Conservation (phyloP, 2,797 vertebrate genomes). For the Etheostoma nigrum region DNA sequence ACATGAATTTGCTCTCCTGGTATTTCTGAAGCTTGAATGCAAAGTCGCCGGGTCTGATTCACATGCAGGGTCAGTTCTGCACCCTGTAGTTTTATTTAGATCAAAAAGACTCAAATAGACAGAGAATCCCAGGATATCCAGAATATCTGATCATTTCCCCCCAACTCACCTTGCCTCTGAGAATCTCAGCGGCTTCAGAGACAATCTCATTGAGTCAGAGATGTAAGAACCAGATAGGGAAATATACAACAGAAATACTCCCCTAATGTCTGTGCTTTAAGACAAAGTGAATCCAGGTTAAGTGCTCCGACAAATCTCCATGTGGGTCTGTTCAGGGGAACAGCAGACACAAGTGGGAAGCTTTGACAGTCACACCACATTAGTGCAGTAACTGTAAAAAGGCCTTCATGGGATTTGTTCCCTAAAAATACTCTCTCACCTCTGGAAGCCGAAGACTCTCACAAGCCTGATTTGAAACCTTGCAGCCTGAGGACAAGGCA, state of each 20-base stretch:
- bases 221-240: constrained; percentile 58
- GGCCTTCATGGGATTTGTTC: constrained; percentile 71
- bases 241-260: constrained; percentile 52
- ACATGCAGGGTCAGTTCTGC: constrained; percentile 73
- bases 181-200: constrained; percentile 59
- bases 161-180: constrained; percentile 73
- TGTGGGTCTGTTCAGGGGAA: constrained; percentile 48
- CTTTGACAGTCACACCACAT: constrained; percentile 73
- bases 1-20: constrained; percentile 72
- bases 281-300: constrained; percentile 51
- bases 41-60: constrained; percentile 72
- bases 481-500: constrained; percentile 79
- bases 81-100: constrained; percentile 81
- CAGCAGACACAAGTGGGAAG: constrained; percentile 45
- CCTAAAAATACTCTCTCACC: constrained; percentile 75
- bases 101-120: constrained; percentile 82
- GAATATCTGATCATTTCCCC: constrained; percentile 72
- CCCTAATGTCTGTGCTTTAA: constrained; percentile 48
- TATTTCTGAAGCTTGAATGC: constrained; percentile 64
- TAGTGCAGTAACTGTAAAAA: constrained; percentile 73
- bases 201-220: constrained; percentile 79
- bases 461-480: constrained; percentile 70
- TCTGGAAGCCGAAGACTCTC: constrained; percentile 47
- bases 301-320: constrained; percentile 45
- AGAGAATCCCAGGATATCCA: constrained; percentile 79